Evolutionary conservation across 2,888 invertebrate species (phyloP), one percentile per base, ranked within the genome.

Genomic region (Abrostola tripartita): DNA sequence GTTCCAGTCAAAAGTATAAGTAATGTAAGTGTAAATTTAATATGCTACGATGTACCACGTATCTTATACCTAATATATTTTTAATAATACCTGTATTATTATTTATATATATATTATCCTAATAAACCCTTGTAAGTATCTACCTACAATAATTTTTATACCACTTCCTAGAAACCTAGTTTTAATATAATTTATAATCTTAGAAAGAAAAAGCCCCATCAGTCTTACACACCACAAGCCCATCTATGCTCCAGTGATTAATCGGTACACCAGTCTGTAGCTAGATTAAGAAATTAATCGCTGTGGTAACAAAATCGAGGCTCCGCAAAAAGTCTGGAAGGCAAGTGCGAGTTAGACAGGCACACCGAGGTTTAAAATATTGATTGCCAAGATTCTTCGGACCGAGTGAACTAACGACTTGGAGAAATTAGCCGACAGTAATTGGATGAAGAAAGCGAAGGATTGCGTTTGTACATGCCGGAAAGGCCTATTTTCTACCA

Each of bases 341-440:
- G 14, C 37, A 55, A 47, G 37, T 59, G 41, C 24, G 55, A 71
- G 63, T 59, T 38, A 56, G 57, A 68, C 57, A 24, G 52, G 44
- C 37, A 51, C 36, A 42, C 14, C 44, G 64, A 62, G 74, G 37
- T 57, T 68, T 68, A 68, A 74, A 73, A 68, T 77, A 74, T 77
- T 74, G 58, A 72, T 68, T 57, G 58, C 60, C 55, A 44, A 54
- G 78, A 59, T 63, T 65, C 59, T 61, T 65, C 51, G 37, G 56
- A 51, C 52, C 41, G 58, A 72, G 38, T 63, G 56, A 65, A 65
- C 63, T 67, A 72, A 72, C 61, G 62, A 61, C 52, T 42, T 60
- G 37, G 53, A 74, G 61, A 73, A 77, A 79, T 70, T 67, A 69
- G 55, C 57, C 51, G 55, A 59, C 61, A 68, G 61, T 77, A 77